These are phyloP conservation scores for Neodiprion pinetum DNA, from an alignment of 1,140 invertebrate genomes.

Conservation along the genomic window DNA sequence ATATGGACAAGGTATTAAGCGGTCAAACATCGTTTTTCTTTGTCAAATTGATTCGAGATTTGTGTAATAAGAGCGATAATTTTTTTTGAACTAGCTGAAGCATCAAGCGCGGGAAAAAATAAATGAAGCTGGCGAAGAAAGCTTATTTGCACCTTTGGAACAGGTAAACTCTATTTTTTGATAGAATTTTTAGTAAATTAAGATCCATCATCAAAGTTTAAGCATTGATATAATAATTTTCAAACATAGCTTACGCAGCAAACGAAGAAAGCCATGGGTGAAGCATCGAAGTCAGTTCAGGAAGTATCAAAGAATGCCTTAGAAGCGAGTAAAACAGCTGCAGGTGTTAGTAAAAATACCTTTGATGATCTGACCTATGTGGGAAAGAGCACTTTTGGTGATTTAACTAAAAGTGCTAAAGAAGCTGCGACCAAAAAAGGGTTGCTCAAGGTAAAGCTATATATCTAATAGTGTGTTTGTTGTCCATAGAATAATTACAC, in stretches of 20 bases:
- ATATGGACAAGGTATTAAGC: conserved; percentile 82
- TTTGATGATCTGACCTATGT: conserved; percentile 88
- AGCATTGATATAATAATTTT: neutral
- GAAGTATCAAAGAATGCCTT: conserved; percentile 83
- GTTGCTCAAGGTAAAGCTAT: conserved; percentile 72
- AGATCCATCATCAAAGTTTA: conserved; percentile 10
- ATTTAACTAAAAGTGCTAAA: conserved; percentile 90
- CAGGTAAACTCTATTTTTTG: conserved; percentile 64
- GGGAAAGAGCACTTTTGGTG: conserved; percentile 84
- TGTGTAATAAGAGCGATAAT: conserved; percentile 18
- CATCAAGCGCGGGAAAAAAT: conserved; percentile 74
- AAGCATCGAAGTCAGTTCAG: conserved; percentile 81
- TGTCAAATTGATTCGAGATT: conserved; percentile 30
- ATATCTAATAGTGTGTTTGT: no score
- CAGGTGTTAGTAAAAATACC: conserved; percentile 86
- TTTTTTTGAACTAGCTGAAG: conserved; percentile 60
- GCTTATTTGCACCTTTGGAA: conserved; percentile 76
- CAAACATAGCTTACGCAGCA: conserved; percentile 76
- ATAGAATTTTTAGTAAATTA: conserved; percentile 9
- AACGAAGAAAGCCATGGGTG: conserved; percentile 87
- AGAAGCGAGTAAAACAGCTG: conserved; percentile 86
- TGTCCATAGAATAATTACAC: no score
- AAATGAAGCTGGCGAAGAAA: conserved; percentile 71
- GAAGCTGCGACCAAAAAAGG: conserved; percentile 87
- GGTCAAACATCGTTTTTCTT: conserved; percentile 22